Evolutionary conservation across 1,140 invertebrate genomes (phyloP).

Genomic region (Nebria ingens): DNA sequence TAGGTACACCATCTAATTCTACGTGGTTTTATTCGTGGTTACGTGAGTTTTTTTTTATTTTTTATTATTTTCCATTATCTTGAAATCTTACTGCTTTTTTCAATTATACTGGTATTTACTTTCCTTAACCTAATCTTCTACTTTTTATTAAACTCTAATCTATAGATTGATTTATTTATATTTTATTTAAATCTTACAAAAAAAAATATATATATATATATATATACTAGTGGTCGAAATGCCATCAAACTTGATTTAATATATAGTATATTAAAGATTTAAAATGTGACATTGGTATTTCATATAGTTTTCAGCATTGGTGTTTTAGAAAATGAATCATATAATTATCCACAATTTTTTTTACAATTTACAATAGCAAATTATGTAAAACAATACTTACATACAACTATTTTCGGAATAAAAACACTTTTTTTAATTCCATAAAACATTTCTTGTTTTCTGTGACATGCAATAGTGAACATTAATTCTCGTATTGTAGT

Average conservation of each 20-base stretch:
- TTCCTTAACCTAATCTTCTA: no score
- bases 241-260: no score
- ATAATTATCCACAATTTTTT: not conserved
- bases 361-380: not conserved
- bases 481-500: slow-evolving; percentile 5
- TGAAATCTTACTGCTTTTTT: not conserved
- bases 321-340: not conserved
- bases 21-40: slow-evolving; percentile 5
- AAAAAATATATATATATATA: not conserved
- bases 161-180: no score
- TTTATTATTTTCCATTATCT: not conserved
- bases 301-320: not conserved
- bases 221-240: no score
- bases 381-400: no score
- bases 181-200: not conserved
- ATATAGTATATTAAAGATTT: no score
- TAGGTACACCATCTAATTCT: not conserved
- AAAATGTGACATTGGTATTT: not conserved
- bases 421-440: no score
- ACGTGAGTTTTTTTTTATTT: slow-evolving; percentile 5
- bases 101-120: no score
- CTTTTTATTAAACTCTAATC: no score
- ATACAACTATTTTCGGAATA: no score
- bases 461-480: slow-evolving; percentile 1
- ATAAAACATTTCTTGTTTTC: no score